Base-by-base conservation (phyloP, 2,113 vertebrate genomes). In the Spea bombifrons region DNA sequence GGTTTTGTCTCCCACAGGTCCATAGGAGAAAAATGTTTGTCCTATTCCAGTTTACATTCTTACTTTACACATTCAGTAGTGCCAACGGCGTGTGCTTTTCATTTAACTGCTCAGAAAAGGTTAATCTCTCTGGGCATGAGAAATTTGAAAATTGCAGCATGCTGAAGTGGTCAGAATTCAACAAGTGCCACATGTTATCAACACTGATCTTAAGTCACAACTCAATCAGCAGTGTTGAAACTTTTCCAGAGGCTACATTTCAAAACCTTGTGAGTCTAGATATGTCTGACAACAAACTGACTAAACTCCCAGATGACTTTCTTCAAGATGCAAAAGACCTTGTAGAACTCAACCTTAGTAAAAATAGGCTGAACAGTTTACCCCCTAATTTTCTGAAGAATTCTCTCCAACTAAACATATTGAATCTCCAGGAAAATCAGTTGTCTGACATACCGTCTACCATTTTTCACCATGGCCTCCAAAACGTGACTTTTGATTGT, bases 161-260 rank as follows among this genome's bases (percentile, higher is more conserved):
- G 44, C 73, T 83, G 69, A 63, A 74, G 9, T 78, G 70, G 83
- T 0, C 15, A 0, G 3, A 0, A 6, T 70, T 84, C 52, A 5
- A 5, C 0, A 9, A 9, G 3, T 73, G 0, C 0, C 3, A 5
- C 5, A 1, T 0, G 4, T 0, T 5, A 3, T 0, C 0, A 53
- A 5, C 0, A 0, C 66, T 86, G 78, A 0, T 0, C 4, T 17
- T 86, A 47, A 17, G 45, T 0, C 16, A 4, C 4, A 57, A 63
- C 0, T 8, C 50, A 65, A 81, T 86, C 57, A 0, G 0, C 0
- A 0, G 13, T 0, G 46, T 57, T 3, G 0, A 4, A 0, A 9
- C 15, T 0, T 10, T 6, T 4, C 3, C 50, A 57, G 8, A 13
- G 0, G 7, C 4, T 4, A 0, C 1, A 8, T 46, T 4, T 7